These are phyloP conservation scores for Pseudolaguvia tuberculata DNA, from an alignment of 2,113 vertebrate species.

Conservation along the genomic window DNA sequence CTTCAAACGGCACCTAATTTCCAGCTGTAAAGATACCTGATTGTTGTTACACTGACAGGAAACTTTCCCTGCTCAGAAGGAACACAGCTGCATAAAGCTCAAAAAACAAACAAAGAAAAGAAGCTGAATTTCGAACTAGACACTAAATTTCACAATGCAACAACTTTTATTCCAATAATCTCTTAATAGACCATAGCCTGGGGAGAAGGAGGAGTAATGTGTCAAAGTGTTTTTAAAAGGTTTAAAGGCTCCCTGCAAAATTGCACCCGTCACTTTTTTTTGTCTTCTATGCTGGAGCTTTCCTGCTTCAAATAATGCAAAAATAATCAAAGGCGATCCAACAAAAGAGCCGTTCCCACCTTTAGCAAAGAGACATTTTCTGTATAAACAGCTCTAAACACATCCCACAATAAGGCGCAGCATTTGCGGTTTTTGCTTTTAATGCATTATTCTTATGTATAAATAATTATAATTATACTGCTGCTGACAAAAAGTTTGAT, in stretches of 20 bases:
- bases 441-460: neutral
- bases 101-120: constrained; percentile 23
- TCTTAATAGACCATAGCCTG: constrained; percentile 10
- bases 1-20: constrained; percentile 18
- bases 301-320: constrained; percentile 31
- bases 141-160: constrained; percentile 17
- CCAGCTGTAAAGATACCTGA: constrained; percentile 63
- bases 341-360: constrained; percentile 34
- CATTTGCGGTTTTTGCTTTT: neutral
- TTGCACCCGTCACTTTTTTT: constrained; percentile 22
- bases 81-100: constrained; percentile 34
- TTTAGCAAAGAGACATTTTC: neutral
- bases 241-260: neutral
- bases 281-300: constrained; percentile 22
- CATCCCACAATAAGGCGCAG: neutral
- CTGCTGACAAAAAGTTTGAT: neutral
- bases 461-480: neutral
- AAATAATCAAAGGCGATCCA: constrained; percentile 28
- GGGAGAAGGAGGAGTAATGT: constrained; percentile 6
- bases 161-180: neutral
- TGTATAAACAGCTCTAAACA: constrained; percentile 9
- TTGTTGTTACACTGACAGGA: constrained; percentile 52
- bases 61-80: constrained; percentile 53
- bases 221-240: neutral
- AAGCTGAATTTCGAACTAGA: neutral